Percentiles rank a stretch among this genome's conserved stretches.
Evolutionary conservation across 2,888 invertebrate genomes (phyloP).

Genomic region (Anthrax anthrax): DNA sequence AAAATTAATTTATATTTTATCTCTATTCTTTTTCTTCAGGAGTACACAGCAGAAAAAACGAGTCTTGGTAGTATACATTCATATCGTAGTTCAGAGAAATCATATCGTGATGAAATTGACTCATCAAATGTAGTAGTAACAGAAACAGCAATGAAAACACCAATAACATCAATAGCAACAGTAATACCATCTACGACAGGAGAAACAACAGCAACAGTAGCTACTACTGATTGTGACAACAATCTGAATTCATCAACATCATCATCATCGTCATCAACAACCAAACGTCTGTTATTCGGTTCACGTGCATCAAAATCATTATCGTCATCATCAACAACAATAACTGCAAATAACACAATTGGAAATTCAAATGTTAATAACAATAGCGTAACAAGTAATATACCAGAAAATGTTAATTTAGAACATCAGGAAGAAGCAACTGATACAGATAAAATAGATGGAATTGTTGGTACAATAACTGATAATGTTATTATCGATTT

Average conservation of each 20-base stretch:
- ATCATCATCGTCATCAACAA: neutral
- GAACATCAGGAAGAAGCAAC: slow-evolving; percentile 18
- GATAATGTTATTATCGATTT: neutral
- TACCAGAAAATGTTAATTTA: slow-evolving; percentile 18
- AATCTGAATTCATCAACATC: no score
- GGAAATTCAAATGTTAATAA: slow-evolving; percentile 19
- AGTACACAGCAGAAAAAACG: slow-evolving; percentile 18
- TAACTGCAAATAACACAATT: no score
- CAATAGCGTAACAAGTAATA: slow-evolving; percentile 17
- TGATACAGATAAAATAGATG: slow-evolving; percentile 15
- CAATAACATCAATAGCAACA: no score
- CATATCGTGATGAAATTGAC: slow-evolving; percentile 19
- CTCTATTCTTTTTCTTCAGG: slow-evolving; percentile 11
- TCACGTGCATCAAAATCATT: slow-evolving; percentile 17
- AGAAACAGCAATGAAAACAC: neutral
- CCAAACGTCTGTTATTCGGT: slow-evolving; percentile 16
- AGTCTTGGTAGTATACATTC: slow-evolving; percentile 21
- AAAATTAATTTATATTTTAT: no score
- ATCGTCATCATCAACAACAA: slow-evolving; percentile 17
- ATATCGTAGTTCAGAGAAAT: slow-evolving; percentile 19
- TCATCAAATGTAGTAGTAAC: slow-evolving; percentile 14
- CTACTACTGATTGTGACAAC: no score
- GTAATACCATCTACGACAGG: no score
- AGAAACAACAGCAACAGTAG: no score
- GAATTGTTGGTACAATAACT: neutral